Evolutionary conservation across 2,888 invertebrate genomes (phyloP).

Genomic region (Agrenia bidenticulata): DNA sequence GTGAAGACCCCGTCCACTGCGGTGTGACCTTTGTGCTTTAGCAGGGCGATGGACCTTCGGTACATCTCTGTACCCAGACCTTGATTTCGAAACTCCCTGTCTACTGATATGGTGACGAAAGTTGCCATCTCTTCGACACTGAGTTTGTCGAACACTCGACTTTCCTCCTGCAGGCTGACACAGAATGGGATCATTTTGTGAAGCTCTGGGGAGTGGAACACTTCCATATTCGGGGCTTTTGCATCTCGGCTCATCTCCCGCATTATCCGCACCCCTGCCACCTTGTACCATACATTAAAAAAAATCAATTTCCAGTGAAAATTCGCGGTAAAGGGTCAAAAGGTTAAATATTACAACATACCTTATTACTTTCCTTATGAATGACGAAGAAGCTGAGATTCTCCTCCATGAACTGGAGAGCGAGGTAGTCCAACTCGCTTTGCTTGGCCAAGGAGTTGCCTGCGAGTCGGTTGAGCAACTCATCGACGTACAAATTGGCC

Average conservation of each 20-base stretch:
- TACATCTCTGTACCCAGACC: slow-evolving; percentile 46
- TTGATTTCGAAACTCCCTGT: slow-evolving; percentile 33
- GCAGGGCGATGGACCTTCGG: slow-evolving; percentile 29
- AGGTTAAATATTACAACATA: slow-evolving; percentile 16
- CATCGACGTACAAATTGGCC: slow-evolving; percentile 43
- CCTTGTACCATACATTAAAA: no score
- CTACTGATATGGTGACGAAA: slow-evolving; percentile 39
- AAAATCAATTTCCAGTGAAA: no score
- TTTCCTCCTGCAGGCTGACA: slow-evolving; percentile 35
- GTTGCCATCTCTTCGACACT: slow-evolving; percentile 39
- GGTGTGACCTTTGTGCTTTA: slow-evolving; percentile 40
- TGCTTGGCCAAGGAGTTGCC: slow-evolving; percentile 40
- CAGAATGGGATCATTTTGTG: slow-evolving; percentile 41
- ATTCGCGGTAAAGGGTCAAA: no score
- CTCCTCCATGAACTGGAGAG: slow-evolving; percentile 32
- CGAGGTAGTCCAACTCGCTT: slow-evolving; percentile 38
- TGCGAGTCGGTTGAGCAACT: slow-evolving; percentile 39
- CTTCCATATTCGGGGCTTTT: slow-evolving; percentile 37
- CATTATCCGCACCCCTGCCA: slow-evolving; percentile 38
- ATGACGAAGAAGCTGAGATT: slow-evolving; percentile 42
- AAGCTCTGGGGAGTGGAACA: slow-evolving; percentile 33
- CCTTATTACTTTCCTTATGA: slow-evolving; percentile 38
- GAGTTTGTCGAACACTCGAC: slow-evolving; percentile 34
- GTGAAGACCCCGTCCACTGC: slow-evolving; percentile 41
- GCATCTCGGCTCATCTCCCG: slow-evolving; percentile 40